These are phyloP conservation scores for Acanthoscelides obtectus DNA, from an alignment of 2,888 invertebrate genomes.

Conservation along the genomic window DNA sequence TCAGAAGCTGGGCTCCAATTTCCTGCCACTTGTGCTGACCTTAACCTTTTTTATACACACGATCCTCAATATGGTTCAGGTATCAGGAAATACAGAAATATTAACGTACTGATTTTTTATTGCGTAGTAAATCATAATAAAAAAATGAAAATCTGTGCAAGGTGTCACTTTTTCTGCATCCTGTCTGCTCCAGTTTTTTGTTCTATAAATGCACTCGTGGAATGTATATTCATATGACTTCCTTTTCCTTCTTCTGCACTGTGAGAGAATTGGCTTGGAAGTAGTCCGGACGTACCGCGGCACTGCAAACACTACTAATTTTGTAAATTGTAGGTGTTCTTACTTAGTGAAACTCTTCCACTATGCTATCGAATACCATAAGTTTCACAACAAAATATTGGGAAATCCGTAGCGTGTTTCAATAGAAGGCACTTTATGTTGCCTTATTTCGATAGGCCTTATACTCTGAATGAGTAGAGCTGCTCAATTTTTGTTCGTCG, in stretches of 20 bases:
- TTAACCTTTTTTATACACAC: conserved; percentile 2
- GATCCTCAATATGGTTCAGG: not conserved
- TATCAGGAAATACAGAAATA: conserved; percentile 2
- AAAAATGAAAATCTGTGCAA: not conserved
- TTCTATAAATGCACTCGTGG: not conserved
- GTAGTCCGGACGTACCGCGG: not conserved
- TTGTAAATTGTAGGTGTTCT: too few relatives aligned
- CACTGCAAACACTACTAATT: too few relatives aligned
- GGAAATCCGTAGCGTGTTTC: too few relatives aligned
- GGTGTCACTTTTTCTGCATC: conserved; percentile 1
- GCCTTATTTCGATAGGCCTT: too few relatives aligned
- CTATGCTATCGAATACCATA: too few relatives aligned
- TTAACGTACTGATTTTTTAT: not conserved
- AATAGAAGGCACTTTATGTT: too few relatives aligned
- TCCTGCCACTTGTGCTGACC: conserved; percentile 3
- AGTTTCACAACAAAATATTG: too few relatives aligned
- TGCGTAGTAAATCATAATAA: not conserved
- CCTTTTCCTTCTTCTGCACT: not conserved
- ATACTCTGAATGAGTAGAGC: too few relatives aligned
- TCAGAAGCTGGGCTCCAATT: not conserved
- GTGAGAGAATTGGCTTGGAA: not conserved
- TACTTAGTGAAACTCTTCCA: too few relatives aligned
- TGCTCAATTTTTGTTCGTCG: too few relatives aligned
- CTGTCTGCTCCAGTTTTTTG: not conserved
- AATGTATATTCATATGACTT: conserved; percentile 3